A percentile compares a stretch with the other conserved stretches of the same genome.
These are phyloP conservation scores for Chaetura pelagica DNA, from an alignment of 2,113 vertebrate genomes.

Conservation along the genomic window DNA sequence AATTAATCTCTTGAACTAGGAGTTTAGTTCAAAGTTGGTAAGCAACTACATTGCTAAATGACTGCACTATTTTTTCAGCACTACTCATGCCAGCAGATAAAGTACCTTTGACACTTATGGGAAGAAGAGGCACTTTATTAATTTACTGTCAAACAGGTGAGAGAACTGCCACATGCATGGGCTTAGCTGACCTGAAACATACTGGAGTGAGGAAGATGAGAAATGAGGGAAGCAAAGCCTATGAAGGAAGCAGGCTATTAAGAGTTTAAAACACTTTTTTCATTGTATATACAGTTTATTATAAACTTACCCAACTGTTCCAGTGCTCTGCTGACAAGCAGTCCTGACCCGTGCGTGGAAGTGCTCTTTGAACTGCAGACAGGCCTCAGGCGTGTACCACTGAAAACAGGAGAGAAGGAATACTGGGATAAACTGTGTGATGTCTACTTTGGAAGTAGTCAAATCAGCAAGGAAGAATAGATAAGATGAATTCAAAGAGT, in stretches of 20 bases:
- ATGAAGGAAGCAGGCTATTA: neutral
- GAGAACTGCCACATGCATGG: rapidly evolving
- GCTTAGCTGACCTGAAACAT: neutral
- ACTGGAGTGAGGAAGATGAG: neutral
- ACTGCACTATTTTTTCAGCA: neutral
- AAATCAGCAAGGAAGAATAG: neutral
- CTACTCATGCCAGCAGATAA: neutral
- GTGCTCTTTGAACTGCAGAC: conserved; percentile 83
- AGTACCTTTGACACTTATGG: neutral
- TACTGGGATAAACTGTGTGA: neutral
- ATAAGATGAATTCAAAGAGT: neutral
- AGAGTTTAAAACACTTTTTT: neutral
- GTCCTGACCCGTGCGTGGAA: conserved; percentile 79
- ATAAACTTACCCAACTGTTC: conserved; percentile 79
- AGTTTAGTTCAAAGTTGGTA: neutral
- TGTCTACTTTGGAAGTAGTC: neutral
- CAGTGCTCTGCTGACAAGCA: conserved; percentile 73
- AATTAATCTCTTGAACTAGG: neutral
- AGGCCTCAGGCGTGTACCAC: conserved; percentile 87
- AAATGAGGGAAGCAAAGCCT: neutral
- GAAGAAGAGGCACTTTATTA: neutral
- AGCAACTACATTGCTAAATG: neutral
- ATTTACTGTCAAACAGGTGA: neutral
- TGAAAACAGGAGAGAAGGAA: conserved; percentile 55
- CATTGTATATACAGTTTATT: neutral